Conservation (phyloP, 2,797 vertebrate species). For the Pipistrellus nathusii region DNA sequence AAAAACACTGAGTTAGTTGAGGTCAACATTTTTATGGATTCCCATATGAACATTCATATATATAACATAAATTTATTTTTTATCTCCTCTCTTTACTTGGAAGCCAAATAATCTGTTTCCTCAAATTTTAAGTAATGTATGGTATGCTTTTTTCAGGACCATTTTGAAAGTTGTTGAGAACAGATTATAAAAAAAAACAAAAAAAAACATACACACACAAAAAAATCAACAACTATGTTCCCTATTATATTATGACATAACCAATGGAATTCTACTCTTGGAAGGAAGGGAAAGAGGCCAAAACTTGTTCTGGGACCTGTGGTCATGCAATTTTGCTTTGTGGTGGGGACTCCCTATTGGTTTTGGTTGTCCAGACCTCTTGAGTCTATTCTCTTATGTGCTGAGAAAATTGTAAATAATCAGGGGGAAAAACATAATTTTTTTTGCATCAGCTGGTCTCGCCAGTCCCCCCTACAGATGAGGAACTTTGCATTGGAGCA, state of each 20-base stretch:
- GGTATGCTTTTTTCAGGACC: not conserved
- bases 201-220: too few species aligned
- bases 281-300: not conserved
- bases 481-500: not conserved
- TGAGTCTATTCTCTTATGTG: not conserved
- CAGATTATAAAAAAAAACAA: not conserved
- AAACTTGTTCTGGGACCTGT: not conserved
- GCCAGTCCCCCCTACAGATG: not conserved
- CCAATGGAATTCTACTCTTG: not conserved
- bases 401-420: not conserved
- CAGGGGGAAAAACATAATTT: not conserved
- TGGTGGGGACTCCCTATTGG: not conserved
- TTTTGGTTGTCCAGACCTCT: not conserved
- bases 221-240: not conserved
- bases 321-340: not conserved
- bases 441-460: not conserved
- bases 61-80: not conserved
- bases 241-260: not conserved
- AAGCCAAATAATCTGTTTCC: not conserved
- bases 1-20: not conserved
- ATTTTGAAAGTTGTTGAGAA: slow-evolving; percentile 47
- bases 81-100: not conserved
- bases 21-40: not conserved
- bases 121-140: not conserved
- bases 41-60: not conserved